Percentiles rank a stretch among this genome's conserved stretches.
Conservation (phyloP, 2,113 vertebrate species). For the Laterallus jamaicensis region DNA sequence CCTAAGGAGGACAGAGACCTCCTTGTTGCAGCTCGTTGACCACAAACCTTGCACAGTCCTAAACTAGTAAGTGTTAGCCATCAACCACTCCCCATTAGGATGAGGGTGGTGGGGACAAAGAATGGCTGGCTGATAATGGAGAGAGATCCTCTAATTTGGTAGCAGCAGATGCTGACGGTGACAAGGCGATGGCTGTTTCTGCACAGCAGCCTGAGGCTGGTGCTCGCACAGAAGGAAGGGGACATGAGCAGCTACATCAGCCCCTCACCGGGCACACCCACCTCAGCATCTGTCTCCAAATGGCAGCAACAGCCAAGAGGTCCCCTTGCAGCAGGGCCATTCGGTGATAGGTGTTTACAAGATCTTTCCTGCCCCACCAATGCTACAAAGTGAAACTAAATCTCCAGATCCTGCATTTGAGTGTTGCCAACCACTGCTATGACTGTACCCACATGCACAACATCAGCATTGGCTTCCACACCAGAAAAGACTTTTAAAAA, state of each 20-base stretch:
- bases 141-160: not conserved
- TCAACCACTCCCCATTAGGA: not conserved
- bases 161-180: not conserved
- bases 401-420: not conserved
- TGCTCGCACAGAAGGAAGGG: not conserved
- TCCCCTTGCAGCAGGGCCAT: not conserved
- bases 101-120: not conserved
- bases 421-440: not conserved
- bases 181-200: rapidly evolving
- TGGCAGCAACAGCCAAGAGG: rapidly evolving
- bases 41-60: not conserved
- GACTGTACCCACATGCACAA: rapidly evolving
- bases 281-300: rapidly evolving
- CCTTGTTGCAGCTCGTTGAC: not conserved
- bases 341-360: rapidly evolving
- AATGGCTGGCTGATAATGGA: not conserved
- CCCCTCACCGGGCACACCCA: not conserved
- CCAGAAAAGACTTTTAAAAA: not conserved
- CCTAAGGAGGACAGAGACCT: not conserved
- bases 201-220: not conserved
- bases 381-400: conserved; percentile 9
- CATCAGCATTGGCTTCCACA: not conserved
- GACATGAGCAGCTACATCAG: not conserved
- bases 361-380: not conserved
- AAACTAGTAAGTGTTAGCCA: not conserved